These are phyloP conservation scores for Gopherus flavomarginatus DNA, from an alignment of 2,113 vertebrate species.

Conservation along the genomic window DNA sequence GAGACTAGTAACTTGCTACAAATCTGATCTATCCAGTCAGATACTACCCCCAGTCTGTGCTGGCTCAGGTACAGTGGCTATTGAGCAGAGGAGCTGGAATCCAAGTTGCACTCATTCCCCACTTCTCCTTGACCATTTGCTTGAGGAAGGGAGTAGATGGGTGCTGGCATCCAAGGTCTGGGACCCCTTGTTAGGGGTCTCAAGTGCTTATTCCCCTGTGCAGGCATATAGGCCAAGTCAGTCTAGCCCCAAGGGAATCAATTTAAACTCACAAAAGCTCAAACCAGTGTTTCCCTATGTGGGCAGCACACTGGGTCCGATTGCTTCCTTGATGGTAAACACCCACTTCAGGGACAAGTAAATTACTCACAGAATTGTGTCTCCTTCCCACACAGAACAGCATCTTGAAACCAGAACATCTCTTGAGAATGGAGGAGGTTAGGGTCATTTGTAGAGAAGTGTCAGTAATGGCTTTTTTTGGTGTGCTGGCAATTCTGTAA, in stretches of 20 bases:
- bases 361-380: not conserved
- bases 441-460: not conserved
- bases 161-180: not conserved
- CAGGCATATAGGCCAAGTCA: not conserved
- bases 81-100: not conserved
- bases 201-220: not conserved
- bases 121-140: not conserved
- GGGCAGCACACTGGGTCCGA: not conserved
- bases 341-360: not conserved
- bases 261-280: not conserved
- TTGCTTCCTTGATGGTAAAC: not conserved
- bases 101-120: not conserved
- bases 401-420: not conserved
- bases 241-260: not conserved
- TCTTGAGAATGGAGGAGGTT: not conserved
- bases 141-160: not conserved
- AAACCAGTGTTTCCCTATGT: not conserved
- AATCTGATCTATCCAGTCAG: too few relatives aligned
- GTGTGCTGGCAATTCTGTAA: not conserved
- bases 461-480: not conserved
- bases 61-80: not conserved
- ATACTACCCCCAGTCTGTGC: not conserved
- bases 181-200: not conserved
- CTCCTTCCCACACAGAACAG: fast-evolving
- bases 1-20: not conserved